Conservation (phyloP, 2,113 vertebrate genomes). For the Burhinus oedicnemus region DNA sequence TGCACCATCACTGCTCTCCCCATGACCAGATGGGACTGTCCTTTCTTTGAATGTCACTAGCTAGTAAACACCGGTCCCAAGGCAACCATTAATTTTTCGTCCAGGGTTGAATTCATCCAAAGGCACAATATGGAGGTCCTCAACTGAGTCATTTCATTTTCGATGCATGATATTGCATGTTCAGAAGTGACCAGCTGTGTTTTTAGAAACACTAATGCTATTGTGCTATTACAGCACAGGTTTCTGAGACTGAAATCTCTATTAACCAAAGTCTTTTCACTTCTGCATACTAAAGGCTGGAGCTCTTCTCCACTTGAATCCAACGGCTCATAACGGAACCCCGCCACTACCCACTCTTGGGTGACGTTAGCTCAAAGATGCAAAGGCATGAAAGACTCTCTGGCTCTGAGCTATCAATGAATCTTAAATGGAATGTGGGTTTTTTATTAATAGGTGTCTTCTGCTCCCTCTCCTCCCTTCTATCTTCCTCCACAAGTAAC, state of each 20-base stretch:
- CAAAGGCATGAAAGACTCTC: background rate
- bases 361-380: background rate
- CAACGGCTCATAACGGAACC: background rate
- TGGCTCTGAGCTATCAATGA: slow-evolving; percentile 22
- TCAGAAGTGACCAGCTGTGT: background rate
- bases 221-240: background rate
- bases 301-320: slow-evolving; percentile 4
- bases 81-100: background rate
- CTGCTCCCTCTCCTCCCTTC: slow-evolving; percentile 2
- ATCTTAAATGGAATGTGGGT: background rate
- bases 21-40: background rate
- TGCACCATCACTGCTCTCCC: background rate
- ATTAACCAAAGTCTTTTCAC: background rate
- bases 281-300: background rate
- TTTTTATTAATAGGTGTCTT: slow-evolving; percentile 17
- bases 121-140: background rate
- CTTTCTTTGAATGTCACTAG: background rate
- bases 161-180: background rate
- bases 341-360: background rate
- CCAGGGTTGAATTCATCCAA: background rate
- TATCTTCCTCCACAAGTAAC: background rate
- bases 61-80: background rate
- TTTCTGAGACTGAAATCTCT: background rate
- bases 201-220: background rate
- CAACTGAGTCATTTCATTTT: background rate